phyloP scores from a whole-genome alignment of 1,140 invertebrate genomes.

The Paracyclopina nana region DNA sequence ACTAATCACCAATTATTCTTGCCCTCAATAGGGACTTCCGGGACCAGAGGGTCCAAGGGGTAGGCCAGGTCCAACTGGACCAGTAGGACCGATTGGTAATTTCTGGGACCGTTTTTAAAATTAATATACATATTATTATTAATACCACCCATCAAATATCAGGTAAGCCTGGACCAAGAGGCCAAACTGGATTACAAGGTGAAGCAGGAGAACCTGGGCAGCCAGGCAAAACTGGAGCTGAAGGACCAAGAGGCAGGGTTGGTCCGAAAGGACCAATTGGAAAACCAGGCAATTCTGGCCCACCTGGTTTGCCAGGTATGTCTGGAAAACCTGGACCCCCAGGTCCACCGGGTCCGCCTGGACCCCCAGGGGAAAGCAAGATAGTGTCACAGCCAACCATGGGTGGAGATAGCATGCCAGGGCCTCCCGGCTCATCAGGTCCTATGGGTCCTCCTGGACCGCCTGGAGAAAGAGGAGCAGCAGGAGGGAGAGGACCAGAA shows the following conservation, averaged over 20 bases:
- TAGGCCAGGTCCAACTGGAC: conserved; percentile 34
- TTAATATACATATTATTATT: too few species aligned
- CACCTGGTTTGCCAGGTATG: conserved; percentile 51
- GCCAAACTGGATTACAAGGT: conserved; percentile 41
- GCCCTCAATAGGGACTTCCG: conserved; percentile 37
- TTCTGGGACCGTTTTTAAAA: not conserved
- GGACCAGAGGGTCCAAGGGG: conserved; percentile 48
- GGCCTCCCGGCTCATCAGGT: not conserved
- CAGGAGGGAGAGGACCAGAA: conserved; percentile 32
- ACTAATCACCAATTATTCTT: too few species aligned
- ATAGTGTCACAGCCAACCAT: too few species aligned
- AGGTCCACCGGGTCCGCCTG: conserved; percentile 32
- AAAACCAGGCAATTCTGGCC: conserved; percentile 46
- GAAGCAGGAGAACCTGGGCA: conserved; percentile 42
- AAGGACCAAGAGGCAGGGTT: conserved; percentile 49
- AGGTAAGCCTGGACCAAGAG: conserved; percentile 35
- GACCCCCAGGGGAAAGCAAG: conserved; percentile 3
- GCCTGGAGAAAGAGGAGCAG: conserved; percentile 18
- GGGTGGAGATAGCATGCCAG: too few species aligned
- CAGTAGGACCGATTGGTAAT: conserved; percentile 2
- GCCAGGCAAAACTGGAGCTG: conserved; percentile 49
- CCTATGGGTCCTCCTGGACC: not conserved
- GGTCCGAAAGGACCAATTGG: conserved; percentile 50
- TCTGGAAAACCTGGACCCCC: conserved; percentile 42
- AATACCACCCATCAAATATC: too few species aligned